Base-by-base conservation (phyloP, 2,797 vertebrate genomes). In the Labroides dimidiatus region DNA sequence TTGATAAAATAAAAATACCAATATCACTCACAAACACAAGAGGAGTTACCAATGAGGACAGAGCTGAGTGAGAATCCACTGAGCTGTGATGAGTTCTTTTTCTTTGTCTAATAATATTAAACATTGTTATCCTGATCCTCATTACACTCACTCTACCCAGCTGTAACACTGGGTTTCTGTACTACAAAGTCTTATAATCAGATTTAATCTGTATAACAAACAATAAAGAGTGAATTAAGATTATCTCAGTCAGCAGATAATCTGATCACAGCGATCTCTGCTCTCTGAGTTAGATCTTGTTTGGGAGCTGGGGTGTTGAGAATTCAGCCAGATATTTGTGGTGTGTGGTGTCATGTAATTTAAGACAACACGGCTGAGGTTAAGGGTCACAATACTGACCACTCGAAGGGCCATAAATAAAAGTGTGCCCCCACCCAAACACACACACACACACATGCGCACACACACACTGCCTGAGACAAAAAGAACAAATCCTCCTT, bases 361-460 rank as follows among this genome's bases (percentile, higher is more conserved):
- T 19, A 81, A 68, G 58, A 81, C 50, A 67, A 44, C 65, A 45
- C 9, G 41, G 49, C 53, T 30, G 36, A 53, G 75, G 71, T 68
- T 58, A 73, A 66, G 77, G 78, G 63, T 81, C 73, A 49, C 21
- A 12, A 42, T 41, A 36, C 54, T 65, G 77, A 66, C 58, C 65
- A 64, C 27, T 69, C 66, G 44, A 13, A 51, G 36, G 21, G 52
- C 72, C 63, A 69, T 84, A 89, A 84, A 90, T 88, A 71, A 74
- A 49, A 72, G 70, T 27, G 30, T 6, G 49, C 51, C 8, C 11
- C 20, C 56, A 10, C 10, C 14, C 2, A 1, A 4, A 13, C 9
- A 39, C 11, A 39, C 37, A 39, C 24, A 27, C 24, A 3, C 24
- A 27, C 37, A 13, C 37, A 39, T 11, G 13, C 37, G 0, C 37